Percentiles rank a stretch among this genome's conserved stretches.
phyloP scores from a whole-genome alignment of 1,140 invertebrate genomes.

The Fopius arisanus region DNA sequence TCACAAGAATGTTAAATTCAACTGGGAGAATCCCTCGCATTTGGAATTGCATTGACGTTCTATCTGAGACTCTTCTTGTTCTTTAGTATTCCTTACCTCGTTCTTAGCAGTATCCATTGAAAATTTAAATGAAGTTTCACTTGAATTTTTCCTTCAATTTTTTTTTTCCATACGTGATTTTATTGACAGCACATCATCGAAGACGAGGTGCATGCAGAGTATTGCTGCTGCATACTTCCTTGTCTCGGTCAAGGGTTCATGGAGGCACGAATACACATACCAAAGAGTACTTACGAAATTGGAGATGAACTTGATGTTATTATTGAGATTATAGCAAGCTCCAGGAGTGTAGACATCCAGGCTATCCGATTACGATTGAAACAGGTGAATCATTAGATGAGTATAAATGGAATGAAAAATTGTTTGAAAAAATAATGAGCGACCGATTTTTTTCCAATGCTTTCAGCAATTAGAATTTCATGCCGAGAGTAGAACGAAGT shows the following conservation, averaged over 20 bases:
- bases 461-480: slow-evolving; percentile 14
- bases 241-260: slow-evolving; percentile 62
- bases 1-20: too few species aligned
- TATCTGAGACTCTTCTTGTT: too few species aligned
- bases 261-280: slow-evolving; percentile 66
- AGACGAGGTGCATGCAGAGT: slow-evolving; percentile 65
- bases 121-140: slow-evolving; percentile 15
- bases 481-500: slow-evolving; percentile 1
- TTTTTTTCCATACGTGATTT: not conserved
- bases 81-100: too few species aligned
- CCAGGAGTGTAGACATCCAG: slow-evolving; percentile 66
- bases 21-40: too few species aligned
- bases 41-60: too few species aligned
- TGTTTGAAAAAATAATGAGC: too few species aligned
- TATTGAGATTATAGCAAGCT: slow-evolving; percentile 70
- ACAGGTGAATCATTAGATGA: slow-evolving; percentile 65
- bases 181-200: slow-evolving; percentile 34
- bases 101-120: too few species aligned
- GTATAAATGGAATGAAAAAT: too few species aligned
- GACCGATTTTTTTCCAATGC: not conserved
- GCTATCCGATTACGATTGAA: slow-evolving; percentile 68
- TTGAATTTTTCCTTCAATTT: not conserved
- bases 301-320: slow-evolving; percentile 71
- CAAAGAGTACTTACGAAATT: slow-evolving; percentile 70
- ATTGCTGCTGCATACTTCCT: slow-evolving; percentile 71